Percentiles rank a stretch among this genome's conserved stretches.
Conservation (phyloP, 2,888 invertebrate species). For the Hedychridium roseum region DNA sequence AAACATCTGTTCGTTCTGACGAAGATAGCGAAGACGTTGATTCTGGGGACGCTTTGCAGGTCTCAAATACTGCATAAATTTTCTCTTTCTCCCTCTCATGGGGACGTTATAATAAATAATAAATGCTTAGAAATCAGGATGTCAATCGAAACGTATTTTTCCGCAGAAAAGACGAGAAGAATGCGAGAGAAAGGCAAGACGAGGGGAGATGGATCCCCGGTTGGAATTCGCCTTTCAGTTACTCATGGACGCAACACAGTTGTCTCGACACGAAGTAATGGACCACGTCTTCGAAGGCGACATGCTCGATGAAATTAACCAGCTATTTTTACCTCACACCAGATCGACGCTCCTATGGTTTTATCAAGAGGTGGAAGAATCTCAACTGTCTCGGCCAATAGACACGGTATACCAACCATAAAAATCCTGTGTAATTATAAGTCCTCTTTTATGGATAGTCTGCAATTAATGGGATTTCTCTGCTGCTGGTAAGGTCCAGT, state of each 20-base stretch:
- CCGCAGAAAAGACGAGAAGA: slow-evolving; percentile 80
- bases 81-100: too few species aligned
- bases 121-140: background rate
- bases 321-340: slow-evolving; percentile 85
- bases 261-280: slow-evolving; percentile 86
- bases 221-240: slow-evolving; percentile 91
- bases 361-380: slow-evolving; percentile 85
- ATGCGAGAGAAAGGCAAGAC: slow-evolving; percentile 89
- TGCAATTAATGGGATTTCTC: background rate
- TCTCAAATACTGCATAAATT: slow-evolving; percentile 17
- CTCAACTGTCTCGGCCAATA: slow-evolving; percentile 63
- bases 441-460: background rate
- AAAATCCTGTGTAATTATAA: background rate
- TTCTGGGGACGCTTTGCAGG: slow-evolving; percentile 58
- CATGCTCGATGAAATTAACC: slow-evolving; percentile 90
- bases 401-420: slow-evolving; percentile 52
- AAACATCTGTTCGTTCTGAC: slow-evolving; percentile 52
- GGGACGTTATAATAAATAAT: background rate
- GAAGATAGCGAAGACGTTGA: slow-evolving; percentile 55
- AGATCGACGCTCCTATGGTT: slow-evolving; percentile 87
- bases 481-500: slow-evolving; percentile 31
- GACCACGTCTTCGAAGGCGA: slow-evolving; percentile 90
- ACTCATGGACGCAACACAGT: slow-evolving; percentile 82
- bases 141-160: background rate
- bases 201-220: slow-evolving; percentile 92